Base-by-base conservation (phyloP, 2,113 vertebrate genomes). In the Ovibos moschatus region DNA sequence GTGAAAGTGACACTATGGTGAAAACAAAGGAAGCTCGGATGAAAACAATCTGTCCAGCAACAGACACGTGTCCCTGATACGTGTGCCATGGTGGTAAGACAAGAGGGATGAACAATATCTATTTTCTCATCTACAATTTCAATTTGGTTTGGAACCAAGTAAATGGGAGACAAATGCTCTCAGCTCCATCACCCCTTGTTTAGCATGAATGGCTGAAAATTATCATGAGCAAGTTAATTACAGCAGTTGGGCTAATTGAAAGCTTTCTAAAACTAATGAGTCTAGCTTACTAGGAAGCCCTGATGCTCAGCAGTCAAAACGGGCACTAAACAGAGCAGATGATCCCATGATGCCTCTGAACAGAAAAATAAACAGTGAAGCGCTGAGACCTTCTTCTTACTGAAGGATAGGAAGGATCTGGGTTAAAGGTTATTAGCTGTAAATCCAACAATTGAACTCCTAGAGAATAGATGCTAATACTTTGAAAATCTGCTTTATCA, bases 181-280 rank as follows among this genome's bases (percentile, higher is more conserved):
- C 51, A 43, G 30, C 23, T 88, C 89, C 40, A 33, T 51, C 94
- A 92, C 90, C 94, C 60, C 92, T 85, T 58, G 27, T 96, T 87
- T 81, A 88, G 95, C 79, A 82, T 85, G 90, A 97, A 91, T 8
- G 36, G 50, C 83, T 88, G 87, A 58, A 96, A 97, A 96, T 96
- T 89, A 96, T 28, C 92, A 51, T 25, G 40, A 93, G 94, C 87
- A 92, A 81, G 55, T 97, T 98, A 96, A 98, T 97, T 90, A 87
- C 58, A 96, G 79, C 79, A 88, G 71, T 96, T 84, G 58, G 43
- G 87, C 90, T 96, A 94, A 98, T 96, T 96, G 83, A 95, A 98
- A 95, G 91, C 83, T 97, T 96, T 97, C 89, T 83, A 86, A 94
- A 89, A 87, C 50, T 89, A 97, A 96, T 84, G 92, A 95, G 83